These are phyloP conservation scores for Flabesymbios commensalis DNA, from an alignment of 2,888 invertebrate genomes.

Conservation along the genomic window DNA sequence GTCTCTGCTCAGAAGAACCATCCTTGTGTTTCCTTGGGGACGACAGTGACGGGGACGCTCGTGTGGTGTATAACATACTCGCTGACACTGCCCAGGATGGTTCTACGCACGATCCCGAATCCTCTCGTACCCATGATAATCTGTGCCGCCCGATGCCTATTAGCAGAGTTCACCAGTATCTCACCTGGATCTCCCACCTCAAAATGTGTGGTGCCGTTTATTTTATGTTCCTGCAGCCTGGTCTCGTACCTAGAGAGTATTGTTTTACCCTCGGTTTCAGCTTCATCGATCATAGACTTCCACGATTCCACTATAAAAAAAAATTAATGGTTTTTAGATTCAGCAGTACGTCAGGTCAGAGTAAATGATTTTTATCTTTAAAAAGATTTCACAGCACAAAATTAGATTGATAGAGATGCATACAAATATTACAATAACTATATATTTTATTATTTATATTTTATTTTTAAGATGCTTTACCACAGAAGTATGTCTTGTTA, in stretches of 20 bases:
- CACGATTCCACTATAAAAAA: constrained; percentile 14
- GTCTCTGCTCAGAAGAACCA: constrained; percentile 29
- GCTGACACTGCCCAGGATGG: constrained; percentile 20
- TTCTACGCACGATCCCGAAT: constrained; percentile 12
- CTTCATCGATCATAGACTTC: constrained; percentile 11
- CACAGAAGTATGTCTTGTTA: no score
- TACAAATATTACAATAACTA: no score
- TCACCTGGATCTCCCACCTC: constrained; percentile 22
- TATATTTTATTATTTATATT: no score
- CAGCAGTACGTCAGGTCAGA: no score
- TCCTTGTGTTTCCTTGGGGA: constrained; percentile 15
- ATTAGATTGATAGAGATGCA: no score
- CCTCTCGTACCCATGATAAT: constrained; percentile 19
- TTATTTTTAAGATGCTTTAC: no score
- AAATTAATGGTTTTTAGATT: no score
- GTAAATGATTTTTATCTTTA: no score
- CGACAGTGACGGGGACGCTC: constrained; percentile 18
- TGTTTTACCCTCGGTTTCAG: neutral
- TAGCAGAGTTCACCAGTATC: constrained; percentile 4
- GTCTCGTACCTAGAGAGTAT: constrained; percentile 7
- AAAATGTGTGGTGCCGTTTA: constrained; percentile 16
- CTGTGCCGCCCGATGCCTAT: constrained; percentile 2
- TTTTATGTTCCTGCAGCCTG: constrained; percentile 6
- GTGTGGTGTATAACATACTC: constrained; percentile 20
- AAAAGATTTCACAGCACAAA: no score